Conservation (phyloP, 2,113 vertebrate species). For the Craseonycteris thonglongyai region DNA sequence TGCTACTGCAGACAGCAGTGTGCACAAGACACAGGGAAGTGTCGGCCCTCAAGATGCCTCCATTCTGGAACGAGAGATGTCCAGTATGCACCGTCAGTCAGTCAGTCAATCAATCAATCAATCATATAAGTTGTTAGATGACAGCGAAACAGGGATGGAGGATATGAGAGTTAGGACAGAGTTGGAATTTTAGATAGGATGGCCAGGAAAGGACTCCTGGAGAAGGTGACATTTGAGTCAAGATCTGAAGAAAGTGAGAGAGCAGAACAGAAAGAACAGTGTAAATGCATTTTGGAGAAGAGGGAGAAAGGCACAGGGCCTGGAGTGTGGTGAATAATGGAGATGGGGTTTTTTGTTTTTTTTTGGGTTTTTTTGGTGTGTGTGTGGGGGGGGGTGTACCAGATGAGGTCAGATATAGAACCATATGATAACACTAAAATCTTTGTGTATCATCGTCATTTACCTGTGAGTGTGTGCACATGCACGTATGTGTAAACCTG, state of each 20-base stretch:
- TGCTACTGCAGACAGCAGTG: neutral
- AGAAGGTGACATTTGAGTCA: neutral
- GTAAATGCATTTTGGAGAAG: no score
- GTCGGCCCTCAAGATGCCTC: neutral
- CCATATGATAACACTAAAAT: neutral
- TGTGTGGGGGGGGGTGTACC: rapidly evolving
- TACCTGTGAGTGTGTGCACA: no score
- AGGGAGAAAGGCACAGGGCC: no score
- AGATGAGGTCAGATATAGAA: neutral
- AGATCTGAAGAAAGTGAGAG: neutral
- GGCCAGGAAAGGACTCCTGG: neutral
- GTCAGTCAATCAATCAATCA: neutral
- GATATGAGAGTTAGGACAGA: neutral
- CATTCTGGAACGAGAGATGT: neutral
- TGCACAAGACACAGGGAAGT: neutral
- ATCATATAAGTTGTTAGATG: neutral
- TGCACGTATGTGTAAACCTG: neutral
- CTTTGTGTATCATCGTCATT: neutral
- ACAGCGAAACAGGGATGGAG: neutral
- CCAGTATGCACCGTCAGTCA: neutral
- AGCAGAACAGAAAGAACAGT: neutral
- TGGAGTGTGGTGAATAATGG: rapidly evolving
- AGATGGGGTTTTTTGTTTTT: neutral
- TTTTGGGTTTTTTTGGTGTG: no score
- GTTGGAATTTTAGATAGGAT: neutral